These are phyloP conservation scores for Lottia gigantea DNA, from an alignment of 2,888 invertebrate genomes.

Conservation along the genomic window DNA sequence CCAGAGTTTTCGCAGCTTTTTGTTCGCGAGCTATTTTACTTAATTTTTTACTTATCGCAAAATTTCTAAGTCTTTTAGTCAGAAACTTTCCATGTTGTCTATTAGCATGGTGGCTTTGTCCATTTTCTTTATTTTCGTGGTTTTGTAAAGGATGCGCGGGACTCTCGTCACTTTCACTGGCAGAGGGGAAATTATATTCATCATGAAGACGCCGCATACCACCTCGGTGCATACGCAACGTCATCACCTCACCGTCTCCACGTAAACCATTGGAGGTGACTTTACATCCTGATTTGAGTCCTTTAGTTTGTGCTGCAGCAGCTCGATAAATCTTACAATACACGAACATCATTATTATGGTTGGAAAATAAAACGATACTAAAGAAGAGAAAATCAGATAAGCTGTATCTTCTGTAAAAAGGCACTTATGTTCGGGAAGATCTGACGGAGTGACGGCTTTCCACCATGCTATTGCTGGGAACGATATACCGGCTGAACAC, in stretches of 20 bases:
- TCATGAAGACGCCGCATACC: conserved; percentile 70
- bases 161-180: conserved; percentile 54
- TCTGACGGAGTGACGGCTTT: conserved; percentile 69
- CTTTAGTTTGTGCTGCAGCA: conserved; percentile 90
- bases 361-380: conserved; percentile 96
- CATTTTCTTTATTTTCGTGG: conserved; percentile 18
- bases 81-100: conserved; percentile 53
- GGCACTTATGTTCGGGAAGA: conserved; percentile 73
- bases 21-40: conserved; percentile 97
- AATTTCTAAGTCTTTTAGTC: conserved; percentile 71
- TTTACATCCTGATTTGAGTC: conserved; percentile 90
- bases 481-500: conserved; percentile 95
- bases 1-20: conserved; percentile 96
- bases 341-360: conserved; percentile 97
- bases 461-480: conserved; percentile 88
- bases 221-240: conserved; percentile 92
- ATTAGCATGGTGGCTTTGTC: conserved; percentile 22
- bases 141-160: conserved; percentile 32
- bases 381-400: conserved; percentile 97
- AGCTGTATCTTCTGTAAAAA: conserved; percentile 95
- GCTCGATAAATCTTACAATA: conserved; percentile 96
- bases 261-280: conserved; percentile 62
- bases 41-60: conserved; percentile 90
- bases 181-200: conserved; percentile 65
- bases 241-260: conserved; percentile 79